phyloP scores from a whole-genome alignment of 2,113 vertebrate genomes.

The Lonchura striata region DNA sequence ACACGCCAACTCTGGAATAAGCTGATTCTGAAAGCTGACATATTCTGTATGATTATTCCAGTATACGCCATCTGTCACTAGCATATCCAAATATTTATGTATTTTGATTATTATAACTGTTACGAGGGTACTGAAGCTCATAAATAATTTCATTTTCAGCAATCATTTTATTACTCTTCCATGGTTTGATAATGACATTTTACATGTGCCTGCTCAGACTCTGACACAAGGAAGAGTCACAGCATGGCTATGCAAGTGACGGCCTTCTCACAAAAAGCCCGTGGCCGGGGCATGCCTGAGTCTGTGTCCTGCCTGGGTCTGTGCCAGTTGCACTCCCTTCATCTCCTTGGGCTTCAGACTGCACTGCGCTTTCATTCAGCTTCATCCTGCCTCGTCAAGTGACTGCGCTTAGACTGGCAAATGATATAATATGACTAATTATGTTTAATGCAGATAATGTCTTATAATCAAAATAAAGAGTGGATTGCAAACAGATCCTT shows the following conservation, averaged over 20 bases:
- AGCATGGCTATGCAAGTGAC: neutral
- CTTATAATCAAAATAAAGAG: slow-evolving; percentile 64
- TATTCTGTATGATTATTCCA: slow-evolving; percentile 48
- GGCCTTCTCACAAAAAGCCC: neutral
- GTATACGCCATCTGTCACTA: slow-evolving; percentile 46
- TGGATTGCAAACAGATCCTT: slow-evolving; percentile 37
- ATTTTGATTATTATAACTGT: slow-evolving; percentile 50
- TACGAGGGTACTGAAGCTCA: neutral
- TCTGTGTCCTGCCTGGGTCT: rapidly evolving
- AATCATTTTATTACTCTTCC: neutral
- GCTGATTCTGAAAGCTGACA: slow-evolving; percentile 39
- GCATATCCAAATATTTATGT: slow-evolving; percentile 63
- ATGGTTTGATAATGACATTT: neutral
- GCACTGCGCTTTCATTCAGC: neutral
- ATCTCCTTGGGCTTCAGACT: neutral
- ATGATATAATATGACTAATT: slow-evolving; percentile 37
- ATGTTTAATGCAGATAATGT: slow-evolving; percentile 51
- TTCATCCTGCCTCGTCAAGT: neutral
- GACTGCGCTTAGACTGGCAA: neutral
- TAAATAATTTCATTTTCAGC: slow-evolving; percentile 21
- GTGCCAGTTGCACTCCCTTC: neutral
- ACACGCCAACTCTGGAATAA: slow-evolving; percentile 36
- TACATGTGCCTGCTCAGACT: neutral
- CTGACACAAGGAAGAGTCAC: neutral
- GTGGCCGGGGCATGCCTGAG: neutral